These are phyloP conservation scores for Parapsyche elsis DNA, from an alignment of 1,140 invertebrate genomes.

Conservation along the genomic window DNA sequence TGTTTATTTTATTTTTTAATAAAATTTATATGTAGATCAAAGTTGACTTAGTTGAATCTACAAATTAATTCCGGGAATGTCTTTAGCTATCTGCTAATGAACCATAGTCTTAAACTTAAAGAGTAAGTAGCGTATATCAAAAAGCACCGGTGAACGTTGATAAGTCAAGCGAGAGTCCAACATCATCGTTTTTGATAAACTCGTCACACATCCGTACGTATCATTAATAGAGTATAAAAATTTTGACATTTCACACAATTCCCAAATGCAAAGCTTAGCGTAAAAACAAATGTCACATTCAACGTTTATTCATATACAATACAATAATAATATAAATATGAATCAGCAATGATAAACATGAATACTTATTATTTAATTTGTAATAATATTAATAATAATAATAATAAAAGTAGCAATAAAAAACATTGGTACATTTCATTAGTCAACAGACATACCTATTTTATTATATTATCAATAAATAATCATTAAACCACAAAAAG, in stretches of 20 bases:
- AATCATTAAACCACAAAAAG: constrained; percentile 34
- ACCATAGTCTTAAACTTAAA: constrained; percentile 2
- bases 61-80: no score
- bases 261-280: constrained; percentile 37
- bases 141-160: constrained; percentile 13
- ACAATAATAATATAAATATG: constrained; percentile 27
- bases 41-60: no score
- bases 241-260: constrained; percentile 26
- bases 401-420: constrained; percentile 29
- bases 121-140: constrained; percentile 9
- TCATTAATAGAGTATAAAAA: neutral
- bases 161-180: neutral
- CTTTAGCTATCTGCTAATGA: constrained; percentile 6
- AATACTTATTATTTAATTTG: constrained; percentile 26
- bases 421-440: constrained; percentile 35
- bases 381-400: constrained; percentile 33
- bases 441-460: constrained; percentile 22
- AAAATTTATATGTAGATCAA: no score
- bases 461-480: constrained; percentile 28
- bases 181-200: neutral
- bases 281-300: constrained; percentile 25
- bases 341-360: constrained; percentile 43
- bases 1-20: no score
- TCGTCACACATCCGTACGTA: neutral
- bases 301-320: constrained; percentile 30